Percentiles rank a stretch among this genome's conserved stretches.
Conservation (phyloP, 2,113 vertebrate genomes). For the Silurus glanis region DNA sequence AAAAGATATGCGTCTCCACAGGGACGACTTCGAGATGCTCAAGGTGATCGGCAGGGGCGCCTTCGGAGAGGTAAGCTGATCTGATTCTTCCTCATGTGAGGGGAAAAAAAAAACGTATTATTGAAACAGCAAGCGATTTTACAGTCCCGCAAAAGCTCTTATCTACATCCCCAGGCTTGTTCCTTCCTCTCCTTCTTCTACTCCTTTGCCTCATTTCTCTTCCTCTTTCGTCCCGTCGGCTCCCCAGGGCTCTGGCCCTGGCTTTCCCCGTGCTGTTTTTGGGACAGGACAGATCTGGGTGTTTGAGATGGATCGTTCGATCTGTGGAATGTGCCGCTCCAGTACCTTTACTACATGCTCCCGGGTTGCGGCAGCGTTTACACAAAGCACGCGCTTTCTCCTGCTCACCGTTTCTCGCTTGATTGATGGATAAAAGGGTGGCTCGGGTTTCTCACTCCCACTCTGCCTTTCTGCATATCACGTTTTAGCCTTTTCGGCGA, state of each 20-base stretch:
- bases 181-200: slow-evolving; percentile 26
- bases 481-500: slow-evolving; percentile 2
- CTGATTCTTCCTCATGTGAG: not conserved
- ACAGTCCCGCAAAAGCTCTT: slow-evolving; percentile 13
- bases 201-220: slow-evolving; percentile 36
- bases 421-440: not conserved
- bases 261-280: slow-evolving; percentile 38
- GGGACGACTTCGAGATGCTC: slow-evolving; percentile 79
- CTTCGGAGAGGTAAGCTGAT: slow-evolving; percentile 72
- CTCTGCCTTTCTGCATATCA: not conserved
- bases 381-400: slow-evolving; percentile 2
- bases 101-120: slow-evolving; percentile 25
- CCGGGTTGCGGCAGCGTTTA: not conserved
- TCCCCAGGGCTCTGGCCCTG: slow-evolving; percentile 28
- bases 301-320: slow-evolving; percentile 46
- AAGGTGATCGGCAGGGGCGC: slow-evolving; percentile 79
- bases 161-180: slow-evolving; percentile 35
- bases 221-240: slow-evolving; percentile 24
- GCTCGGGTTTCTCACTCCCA: not conserved
- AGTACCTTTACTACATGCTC: slow-evolving; percentile 15
- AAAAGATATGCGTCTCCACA: slow-evolving; percentile 69
- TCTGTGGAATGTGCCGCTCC: slow-evolving; percentile 45
- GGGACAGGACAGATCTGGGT: slow-evolving; percentile 48
- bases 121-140: slow-evolving; percentile 11
- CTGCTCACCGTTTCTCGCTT: not conserved